Evolutionary conservation across 2,888 invertebrate species (phyloP).

Genomic region (Homarus gammarus): DNA sequence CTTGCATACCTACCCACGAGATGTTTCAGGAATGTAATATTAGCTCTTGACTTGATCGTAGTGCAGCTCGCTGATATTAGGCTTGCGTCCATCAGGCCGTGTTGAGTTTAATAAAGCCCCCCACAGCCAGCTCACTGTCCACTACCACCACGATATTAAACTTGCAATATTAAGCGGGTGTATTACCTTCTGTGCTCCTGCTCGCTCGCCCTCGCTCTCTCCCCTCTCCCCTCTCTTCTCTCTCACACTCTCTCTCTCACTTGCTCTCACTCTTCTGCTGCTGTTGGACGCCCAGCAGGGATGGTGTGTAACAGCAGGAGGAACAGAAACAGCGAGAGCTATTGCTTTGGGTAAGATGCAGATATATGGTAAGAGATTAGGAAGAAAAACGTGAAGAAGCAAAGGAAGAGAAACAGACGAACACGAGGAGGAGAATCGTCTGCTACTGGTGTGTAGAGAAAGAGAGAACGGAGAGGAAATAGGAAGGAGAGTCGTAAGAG

Average conservation of each 20-base stretch:
- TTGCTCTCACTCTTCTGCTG: neutral
- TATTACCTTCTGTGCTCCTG: slow-evolving; percentile 55
- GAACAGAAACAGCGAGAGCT: too few relatives aligned
- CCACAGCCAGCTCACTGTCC: slow-evolving; percentile 66
- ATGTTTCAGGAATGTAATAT: slow-evolving; percentile 68
- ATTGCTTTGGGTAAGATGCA: too few relatives aligned
- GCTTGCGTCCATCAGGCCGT: slow-evolving; percentile 52
- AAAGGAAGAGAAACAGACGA: neutral
- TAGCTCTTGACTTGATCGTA: slow-evolving; percentile 55
- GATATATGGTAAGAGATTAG: too few relatives aligned
- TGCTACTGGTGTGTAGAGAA: neutral
- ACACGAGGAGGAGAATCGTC: too few relatives aligned
- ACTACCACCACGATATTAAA: slow-evolving; percentile 67
- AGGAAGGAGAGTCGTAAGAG: neutral
- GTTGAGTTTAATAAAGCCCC: slow-evolving; percentile 70
- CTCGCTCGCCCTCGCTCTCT: slow-evolving; percentile 6
- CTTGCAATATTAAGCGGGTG: slow-evolving; percentile 69
- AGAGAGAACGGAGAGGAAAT: neutral
- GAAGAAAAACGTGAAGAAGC: too few relatives aligned
- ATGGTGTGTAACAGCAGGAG: too few relatives aligned
- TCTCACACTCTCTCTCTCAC: neutral
- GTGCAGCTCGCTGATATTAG: slow-evolving; percentile 51
- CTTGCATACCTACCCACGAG: slow-evolving; percentile 58
- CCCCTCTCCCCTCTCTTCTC: slow-evolving; percentile 18
- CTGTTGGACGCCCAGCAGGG: too few relatives aligned